These are phyloP conservation scores for Chironomus striatipennis DNA, from an alignment of 1,140 invertebrate genomes.

Conservation along the genomic window DNA sequence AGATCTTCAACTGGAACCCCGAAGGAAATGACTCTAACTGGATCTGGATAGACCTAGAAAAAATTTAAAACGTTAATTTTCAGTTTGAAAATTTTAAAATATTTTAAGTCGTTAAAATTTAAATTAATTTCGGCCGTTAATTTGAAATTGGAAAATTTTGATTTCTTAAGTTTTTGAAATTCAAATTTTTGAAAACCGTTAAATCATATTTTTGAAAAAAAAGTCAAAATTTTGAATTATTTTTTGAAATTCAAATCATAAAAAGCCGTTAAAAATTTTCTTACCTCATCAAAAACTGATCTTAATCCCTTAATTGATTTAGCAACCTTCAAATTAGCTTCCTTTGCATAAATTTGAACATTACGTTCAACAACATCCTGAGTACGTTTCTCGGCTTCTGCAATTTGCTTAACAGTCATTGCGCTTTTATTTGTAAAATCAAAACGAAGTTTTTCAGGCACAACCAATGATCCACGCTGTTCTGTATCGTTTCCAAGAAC, in stretches of 20 bases:
- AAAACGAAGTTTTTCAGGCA: slow-evolving; percentile 90
- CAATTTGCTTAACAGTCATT: slow-evolving; percentile 79
- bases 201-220: too few species aligned
- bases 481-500: slow-evolving; percentile 87
- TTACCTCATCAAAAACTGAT: slow-evolving; percentile 92
- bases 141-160: too few species aligned
- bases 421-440: slow-evolving; percentile 96
- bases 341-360: slow-evolving; percentile 81
- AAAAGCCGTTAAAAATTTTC: background rate
- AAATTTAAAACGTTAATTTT: too few species aligned
- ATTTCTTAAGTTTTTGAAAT: too few species aligned
- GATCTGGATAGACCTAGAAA: slow-evolving; percentile 83
- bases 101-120: too few species aligned
- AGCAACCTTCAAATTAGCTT: slow-evolving; percentile 71
- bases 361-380: slow-evolving; percentile 72
- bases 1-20: slow-evolving; percentile 88
- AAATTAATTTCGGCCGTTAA: too few species aligned
- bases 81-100: background rate
- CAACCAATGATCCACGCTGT: slow-evolving; percentile 97
- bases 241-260: background rate
- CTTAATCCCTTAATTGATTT: slow-evolving; percentile 90
- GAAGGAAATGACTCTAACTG: slow-evolving; percentile 92
- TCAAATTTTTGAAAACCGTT: too few species aligned
- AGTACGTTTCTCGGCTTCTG: slow-evolving; percentile 70
- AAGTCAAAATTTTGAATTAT: too few species aligned